Evolutionary conservation across 2,888 invertebrate species (phyloP).

Genomic region (Rambutsinella grinnellia): DNA sequence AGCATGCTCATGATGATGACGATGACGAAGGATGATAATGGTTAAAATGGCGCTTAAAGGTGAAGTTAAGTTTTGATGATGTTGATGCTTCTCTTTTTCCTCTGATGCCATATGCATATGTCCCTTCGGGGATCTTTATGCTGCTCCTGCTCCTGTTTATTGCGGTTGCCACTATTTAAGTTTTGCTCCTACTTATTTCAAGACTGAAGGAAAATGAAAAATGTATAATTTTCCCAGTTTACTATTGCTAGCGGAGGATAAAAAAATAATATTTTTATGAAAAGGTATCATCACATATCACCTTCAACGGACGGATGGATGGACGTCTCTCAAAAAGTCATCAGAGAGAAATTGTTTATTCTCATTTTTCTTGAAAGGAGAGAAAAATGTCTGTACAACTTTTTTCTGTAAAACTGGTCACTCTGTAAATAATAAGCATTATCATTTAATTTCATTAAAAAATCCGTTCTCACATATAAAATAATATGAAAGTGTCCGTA

Average conservation of each 20-base stretch:
- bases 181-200: slow-evolving; percentile 10
- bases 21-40: not conserved
- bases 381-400: not conserved
- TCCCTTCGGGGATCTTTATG: slow-evolving; percentile 56
- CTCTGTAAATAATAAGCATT: too few relatives aligned
- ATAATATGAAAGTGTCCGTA: too few relatives aligned
- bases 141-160: slow-evolving; percentile 23
- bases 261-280: not conserved
- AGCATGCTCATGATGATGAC: not conserved
- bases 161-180: slow-evolving; percentile 36
- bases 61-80: not conserved
- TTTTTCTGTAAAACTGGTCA: not conserved
- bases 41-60: not conserved
- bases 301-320: not conserved
- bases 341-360: not conserved
- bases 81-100: not conserved
- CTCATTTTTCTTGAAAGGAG: not conserved
- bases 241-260: not conserved
- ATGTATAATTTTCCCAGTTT: slow-evolving; percentile 14
- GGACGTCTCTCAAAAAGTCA: not conserved
- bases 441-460: too few relatives aligned
- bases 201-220: slow-evolving; percentile 16
- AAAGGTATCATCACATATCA: not conserved
- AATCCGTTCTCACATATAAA: slow-evolving; percentile 1
- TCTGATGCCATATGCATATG: slow-evolving; percentile 48